Evolutionary conservation across 2,113 vertebrate species (phyloP).

Genomic region (Rhagologus leucostigma): DNA sequence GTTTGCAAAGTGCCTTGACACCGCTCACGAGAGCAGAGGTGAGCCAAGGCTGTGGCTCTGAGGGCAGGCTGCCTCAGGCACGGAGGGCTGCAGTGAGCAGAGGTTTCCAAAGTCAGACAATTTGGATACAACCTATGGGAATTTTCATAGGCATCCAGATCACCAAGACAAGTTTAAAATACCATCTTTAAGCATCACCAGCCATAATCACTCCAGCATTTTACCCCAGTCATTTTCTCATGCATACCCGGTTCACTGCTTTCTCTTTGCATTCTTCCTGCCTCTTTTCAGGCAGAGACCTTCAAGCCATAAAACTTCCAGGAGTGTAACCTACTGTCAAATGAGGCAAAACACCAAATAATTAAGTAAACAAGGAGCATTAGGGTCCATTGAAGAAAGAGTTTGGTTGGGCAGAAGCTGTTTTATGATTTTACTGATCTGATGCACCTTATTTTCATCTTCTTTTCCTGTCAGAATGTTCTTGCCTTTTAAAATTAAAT

Average conservation of each 20-base stretch:
- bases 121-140: background rate
- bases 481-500: slow-evolving; percentile 39
- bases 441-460: slow-evolving; percentile 2
- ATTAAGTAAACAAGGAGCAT: background rate
- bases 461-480: background rate
- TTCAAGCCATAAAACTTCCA: background rate
- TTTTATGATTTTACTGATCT: background rate
- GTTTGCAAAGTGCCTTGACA: background rate
- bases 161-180: background rate
- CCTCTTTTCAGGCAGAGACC: background rate
- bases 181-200: background rate
- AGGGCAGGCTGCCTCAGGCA: background rate
- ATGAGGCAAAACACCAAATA: background rate
- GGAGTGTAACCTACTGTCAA: background rate
- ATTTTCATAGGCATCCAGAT: background rate
- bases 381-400: background rate
- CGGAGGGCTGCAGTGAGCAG: accelerated
- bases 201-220: background rate
- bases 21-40: background rate
- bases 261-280: background rate
- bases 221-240: background rate
- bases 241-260: background rate
- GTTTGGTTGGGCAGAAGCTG: background rate
- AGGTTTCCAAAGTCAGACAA: background rate
- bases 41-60: background rate